Conservation (phyloP, 2,113 vertebrate genomes). For the Burhinus bistriatus region DNA sequence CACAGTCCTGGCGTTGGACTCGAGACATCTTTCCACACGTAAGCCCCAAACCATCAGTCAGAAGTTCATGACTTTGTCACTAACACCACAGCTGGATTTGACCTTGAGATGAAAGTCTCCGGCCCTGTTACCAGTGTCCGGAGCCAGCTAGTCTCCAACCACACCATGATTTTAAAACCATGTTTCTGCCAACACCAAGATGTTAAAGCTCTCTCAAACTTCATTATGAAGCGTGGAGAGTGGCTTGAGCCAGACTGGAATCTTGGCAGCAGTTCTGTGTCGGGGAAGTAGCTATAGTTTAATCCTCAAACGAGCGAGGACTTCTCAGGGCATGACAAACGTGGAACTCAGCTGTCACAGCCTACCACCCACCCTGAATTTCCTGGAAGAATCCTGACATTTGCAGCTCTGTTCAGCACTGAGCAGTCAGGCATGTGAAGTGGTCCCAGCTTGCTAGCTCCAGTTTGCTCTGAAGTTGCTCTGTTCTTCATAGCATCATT, state of each 20-base stretch:
- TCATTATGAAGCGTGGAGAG: constrained; percentile 65
- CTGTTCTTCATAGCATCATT: background rate
- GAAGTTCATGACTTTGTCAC: constrained; percentile 47
- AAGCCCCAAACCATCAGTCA: constrained; percentile 2
- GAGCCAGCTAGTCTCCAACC: constrained; percentile 52
- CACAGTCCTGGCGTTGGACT: background rate
- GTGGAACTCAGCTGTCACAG: constrained; percentile 13
- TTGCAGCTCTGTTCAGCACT: background rate
- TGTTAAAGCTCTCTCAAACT: constrained; percentile 66
- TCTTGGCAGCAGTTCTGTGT: constrained; percentile 54
- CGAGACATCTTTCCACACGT: background rate
- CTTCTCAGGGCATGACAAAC: constrained; percentile 43
- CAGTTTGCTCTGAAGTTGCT: background rate
- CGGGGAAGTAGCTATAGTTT: constrained; percentile 35
- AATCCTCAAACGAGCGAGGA: constrained; percentile 23
- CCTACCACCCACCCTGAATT: constrained; percentile 56
- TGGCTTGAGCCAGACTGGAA: constrained; percentile 61
- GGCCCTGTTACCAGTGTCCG: constrained; percentile 14
- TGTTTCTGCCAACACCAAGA: constrained; percentile 67
- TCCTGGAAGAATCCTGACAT: background rate
- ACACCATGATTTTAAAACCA: constrained; percentile 49
- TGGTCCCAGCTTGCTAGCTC: background rate
- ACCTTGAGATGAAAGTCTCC: constrained; percentile 55
- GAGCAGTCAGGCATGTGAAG: background rate
- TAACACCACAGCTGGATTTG: constrained; percentile 30